These are phyloP conservation scores for Melanotaenia boesemani DNA, from an alignment of 2,797 vertebrate genomes.

Conservation along the genomic window DNA sequence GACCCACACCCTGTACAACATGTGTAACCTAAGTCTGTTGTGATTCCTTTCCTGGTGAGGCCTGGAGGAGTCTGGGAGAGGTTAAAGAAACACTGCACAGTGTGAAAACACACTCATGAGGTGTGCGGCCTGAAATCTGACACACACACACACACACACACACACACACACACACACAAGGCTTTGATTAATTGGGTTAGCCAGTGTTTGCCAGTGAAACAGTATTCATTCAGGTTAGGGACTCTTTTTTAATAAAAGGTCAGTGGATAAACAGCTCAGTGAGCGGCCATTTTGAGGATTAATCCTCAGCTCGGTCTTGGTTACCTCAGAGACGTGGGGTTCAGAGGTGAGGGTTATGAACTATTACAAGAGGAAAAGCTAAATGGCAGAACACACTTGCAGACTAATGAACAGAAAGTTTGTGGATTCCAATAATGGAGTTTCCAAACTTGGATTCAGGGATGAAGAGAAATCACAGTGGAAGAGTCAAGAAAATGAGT, in stretches of 20 bases:
- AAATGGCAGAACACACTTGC: constrained; percentile 45
- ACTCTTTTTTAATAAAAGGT: constrained; percentile 72
- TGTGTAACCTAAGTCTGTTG: constrained; percentile 84
- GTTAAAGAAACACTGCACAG: constrained; percentile 77
- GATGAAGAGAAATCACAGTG: constrained; percentile 13
- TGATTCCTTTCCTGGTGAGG: constrained; percentile 77
- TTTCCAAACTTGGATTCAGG: constrained; percentile 24
- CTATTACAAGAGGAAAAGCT: constrained; percentile 49
- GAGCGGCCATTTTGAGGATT: constrained; percentile 72
- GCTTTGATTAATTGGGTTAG: constrained; percentile 78
- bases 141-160: no score
- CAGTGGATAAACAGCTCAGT: constrained; percentile 67
- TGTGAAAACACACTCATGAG: constrained; percentile 77
- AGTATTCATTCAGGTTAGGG: constrained; percentile 76
- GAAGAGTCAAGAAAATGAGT: not conserved
- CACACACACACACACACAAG: constrained; percentile 47
- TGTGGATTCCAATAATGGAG: constrained; percentile 30
- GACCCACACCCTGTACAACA: constrained; percentile 72
- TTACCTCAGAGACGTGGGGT: constrained; percentile 62
- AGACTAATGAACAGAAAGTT: constrained; percentile 27
- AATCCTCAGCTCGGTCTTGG: constrained; percentile 50
- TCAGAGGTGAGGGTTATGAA: constrained; percentile 76
- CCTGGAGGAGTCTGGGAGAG: constrained; percentile 75
- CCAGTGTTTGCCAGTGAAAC: constrained; percentile 75
- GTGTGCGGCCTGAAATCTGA: constrained; percentile 76